Evolutionary conservation across 2,113 vertebrate species (phyloP).

Genomic region (Poeciliopsis retropinna): DNA sequence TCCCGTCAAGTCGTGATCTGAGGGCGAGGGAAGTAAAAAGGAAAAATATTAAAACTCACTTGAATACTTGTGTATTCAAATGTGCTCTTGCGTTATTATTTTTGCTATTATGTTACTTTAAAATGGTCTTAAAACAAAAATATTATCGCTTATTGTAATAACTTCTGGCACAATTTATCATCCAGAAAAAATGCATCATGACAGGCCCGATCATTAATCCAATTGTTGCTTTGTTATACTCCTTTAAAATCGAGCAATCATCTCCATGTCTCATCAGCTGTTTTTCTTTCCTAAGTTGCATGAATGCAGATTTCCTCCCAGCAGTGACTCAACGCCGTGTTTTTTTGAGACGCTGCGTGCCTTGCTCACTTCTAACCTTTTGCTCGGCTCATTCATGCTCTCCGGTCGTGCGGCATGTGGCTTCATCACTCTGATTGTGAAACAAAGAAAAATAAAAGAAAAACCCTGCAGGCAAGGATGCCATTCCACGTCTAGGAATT

Average conservation of each 20-base stretch:
- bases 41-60: not conserved
- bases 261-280: not conserved
- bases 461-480: slow-evolving; percentile 33
- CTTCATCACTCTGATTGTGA: slow-evolving; percentile 44
- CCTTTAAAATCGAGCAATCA: not conserved
- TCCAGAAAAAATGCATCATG: too few relatives aligned
- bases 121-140: too few relatives aligned
- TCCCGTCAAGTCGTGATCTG: slow-evolving; percentile 31
- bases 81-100: too few relatives aligned
- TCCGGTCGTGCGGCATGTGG: slow-evolving; percentile 9
- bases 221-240: not conserved
- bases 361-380: slow-evolving; percentile 5
- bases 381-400: not conserved
- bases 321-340: not conserved
- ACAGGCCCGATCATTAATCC: not conserved
- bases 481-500: slow-evolving; percentile 48
- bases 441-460: slow-evolving; percentile 13
- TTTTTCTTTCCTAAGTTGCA: not conserved
- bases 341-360: not conserved
- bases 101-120: too few relatives aligned
- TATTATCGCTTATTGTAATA: too few relatives aligned
- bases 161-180: too few relatives aligned
- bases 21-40: not conserved
- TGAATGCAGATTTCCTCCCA: not conserved
- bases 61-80: too few relatives aligned